Percentiles rank a stretch among this genome's conserved stretches.
phyloP scores from a whole-genome alignment of 2,797 vertebrate species.

The Chelon auratus region DNA sequence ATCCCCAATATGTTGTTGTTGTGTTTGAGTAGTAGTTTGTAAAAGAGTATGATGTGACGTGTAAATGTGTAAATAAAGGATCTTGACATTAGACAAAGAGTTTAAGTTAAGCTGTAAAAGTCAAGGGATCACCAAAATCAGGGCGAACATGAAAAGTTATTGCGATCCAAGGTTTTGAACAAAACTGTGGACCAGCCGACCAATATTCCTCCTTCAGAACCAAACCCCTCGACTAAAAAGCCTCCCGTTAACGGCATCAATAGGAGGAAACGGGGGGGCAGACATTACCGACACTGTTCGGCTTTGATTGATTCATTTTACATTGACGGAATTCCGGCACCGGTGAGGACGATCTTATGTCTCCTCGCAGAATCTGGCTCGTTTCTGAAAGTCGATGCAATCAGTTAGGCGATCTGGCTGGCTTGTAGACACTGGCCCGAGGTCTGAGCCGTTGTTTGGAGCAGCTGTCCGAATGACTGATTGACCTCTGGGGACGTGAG shows the following conservation, averaged over 20 bases:
- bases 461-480: constrained; percentile 62
- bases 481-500: constrained; percentile 67
- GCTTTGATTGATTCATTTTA: constrained; percentile 12
- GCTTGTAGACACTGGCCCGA: constrained; percentile 39
- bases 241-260: background rate
- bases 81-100: background rate
- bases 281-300: background rate
- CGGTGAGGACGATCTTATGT: constrained; percentile 18
- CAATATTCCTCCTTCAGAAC: background rate
- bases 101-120: background rate
- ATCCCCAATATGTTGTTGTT: background rate
- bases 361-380: constrained; percentile 29
- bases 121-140: background rate
- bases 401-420: constrained; percentile 43
- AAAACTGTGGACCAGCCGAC: background rate
- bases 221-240: background rate
- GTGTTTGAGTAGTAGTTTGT: background rate
- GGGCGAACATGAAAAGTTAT: background rate
- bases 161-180: background rate
- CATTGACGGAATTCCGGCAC: constrained; percentile 17
- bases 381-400: constrained; percentile 40
- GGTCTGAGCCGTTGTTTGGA: constrained; percentile 46
- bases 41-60: background rate
- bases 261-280: background rate
- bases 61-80: background rate